phyloP scores from a whole-genome alignment of 1,140 invertebrate genomes.

The Elymnias hypermnestra region DNA sequence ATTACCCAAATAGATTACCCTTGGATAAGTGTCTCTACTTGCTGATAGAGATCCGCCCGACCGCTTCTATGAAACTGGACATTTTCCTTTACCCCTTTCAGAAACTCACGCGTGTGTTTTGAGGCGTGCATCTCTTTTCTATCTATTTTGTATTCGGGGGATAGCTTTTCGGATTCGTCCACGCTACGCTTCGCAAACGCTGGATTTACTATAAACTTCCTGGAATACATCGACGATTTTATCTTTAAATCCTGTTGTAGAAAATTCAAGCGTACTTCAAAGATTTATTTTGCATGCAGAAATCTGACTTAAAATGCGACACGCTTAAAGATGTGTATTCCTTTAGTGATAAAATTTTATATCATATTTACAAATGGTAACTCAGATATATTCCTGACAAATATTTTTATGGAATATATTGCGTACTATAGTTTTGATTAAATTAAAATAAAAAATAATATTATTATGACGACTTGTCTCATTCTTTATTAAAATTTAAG shows the following conservation, averaged over 20 bases:
- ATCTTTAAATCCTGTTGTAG: slow-evolving; percentile 13
- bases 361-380: too few species aligned
- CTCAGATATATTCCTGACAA: too few species aligned
- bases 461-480: too few species aligned
- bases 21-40: slow-evolving; percentile 78
- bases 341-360: too few species aligned
- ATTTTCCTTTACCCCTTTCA: slow-evolving; percentile 50
- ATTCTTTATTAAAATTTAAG: too few species aligned
- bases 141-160: slow-evolving; percentile 54
- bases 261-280: slow-evolving; percentile 2
- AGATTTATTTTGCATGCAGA: slow-evolving; percentile 6
- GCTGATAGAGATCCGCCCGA: slow-evolving; percentile 76
- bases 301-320: background rate
- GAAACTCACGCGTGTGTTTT: slow-evolving; percentile 64
- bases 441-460: too few species aligned
- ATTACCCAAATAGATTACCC: slow-evolving; percentile 54
- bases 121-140: slow-evolving; percentile 68
- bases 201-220: slow-evolving; percentile 75
- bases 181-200: slow-evolving; percentile 78
- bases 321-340: too few species aligned
- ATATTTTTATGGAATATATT: too few species aligned
- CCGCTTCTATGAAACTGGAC: slow-evolving; percentile 77
- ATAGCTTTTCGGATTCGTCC: slow-evolving; percentile 34
- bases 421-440: too few species aligned
- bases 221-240: slow-evolving; percentile 28